Evolutionary conservation across 1,140 invertebrate genomes (phyloP).

Genomic region (Cataglyphis hispanica): DNA sequence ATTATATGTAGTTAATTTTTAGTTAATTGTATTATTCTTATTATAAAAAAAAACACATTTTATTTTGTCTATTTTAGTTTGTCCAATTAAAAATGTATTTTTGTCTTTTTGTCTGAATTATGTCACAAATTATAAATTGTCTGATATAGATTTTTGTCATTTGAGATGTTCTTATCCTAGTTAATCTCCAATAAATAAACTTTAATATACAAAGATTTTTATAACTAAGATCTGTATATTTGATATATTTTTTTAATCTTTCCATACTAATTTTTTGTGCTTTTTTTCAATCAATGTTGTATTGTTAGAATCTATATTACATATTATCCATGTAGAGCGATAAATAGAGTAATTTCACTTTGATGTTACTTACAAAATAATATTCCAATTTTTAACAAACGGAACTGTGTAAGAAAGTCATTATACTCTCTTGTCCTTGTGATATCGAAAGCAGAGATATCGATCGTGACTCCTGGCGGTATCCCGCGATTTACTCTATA

Average conservation of each 20-base stretch:
- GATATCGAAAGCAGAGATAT: slow-evolving; percentile 50
- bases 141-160: not conserved
- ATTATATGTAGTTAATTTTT: no score
- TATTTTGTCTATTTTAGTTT: no score
- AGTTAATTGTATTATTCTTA: no score
- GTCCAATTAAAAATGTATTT: no score
- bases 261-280: not conserved
- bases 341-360: not conserved
- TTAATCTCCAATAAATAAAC: not conserved
- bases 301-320: not conserved
- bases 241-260: not conserved
- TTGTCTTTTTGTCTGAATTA: no score
- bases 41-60: no score
- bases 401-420: not conserved
- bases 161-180: not conserved
- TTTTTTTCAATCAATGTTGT: no score
- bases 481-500: slow-evolving; percentile 28
- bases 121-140: no score
- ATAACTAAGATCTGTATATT: not conserved
- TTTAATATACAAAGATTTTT: slow-evolving; percentile 1
- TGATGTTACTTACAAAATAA: slow-evolving; percentile 16
- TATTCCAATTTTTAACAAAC: slow-evolving; percentile 27
- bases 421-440: slow-evolving; percentile 21
- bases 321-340: not conserved
- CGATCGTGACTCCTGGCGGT: not conserved